Evolutionary conservation across 2,888 invertebrate species (phyloP).

Genomic region (Hedychridium roseum): DNA sequence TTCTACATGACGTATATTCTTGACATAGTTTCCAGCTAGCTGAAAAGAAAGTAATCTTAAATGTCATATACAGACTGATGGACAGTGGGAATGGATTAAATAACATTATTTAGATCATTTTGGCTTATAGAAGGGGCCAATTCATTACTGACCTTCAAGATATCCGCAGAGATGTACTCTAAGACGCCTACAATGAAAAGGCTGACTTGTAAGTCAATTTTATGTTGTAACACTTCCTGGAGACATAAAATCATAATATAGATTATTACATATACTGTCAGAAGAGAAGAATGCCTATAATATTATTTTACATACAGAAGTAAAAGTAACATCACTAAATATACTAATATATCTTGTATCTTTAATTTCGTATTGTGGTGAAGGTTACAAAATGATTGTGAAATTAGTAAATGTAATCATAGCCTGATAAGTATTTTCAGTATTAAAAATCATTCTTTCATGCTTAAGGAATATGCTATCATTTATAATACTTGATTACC

Average conservation of each 20-base stretch:
- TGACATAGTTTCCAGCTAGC: conserved; percentile 96
- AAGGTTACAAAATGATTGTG: too few relatives aligned
- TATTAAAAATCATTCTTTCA: too few relatives aligned
- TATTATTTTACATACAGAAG: too few relatives aligned
- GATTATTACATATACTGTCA: neutral
- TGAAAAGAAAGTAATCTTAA: conserved; percentile 56
- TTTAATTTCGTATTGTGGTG: too few relatives aligned
- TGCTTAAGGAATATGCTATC: too few relatives aligned
- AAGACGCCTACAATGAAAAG: conserved; percentile 91
- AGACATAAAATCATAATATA: conserved; percentile 9
- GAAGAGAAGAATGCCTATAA: too few relatives aligned
- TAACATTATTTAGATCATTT: neutral
- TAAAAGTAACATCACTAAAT: too few relatives aligned
- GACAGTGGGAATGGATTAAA: neutral
- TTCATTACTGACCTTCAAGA: conserved; percentile 79
- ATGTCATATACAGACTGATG: conserved; percentile 6
- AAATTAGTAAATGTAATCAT: too few relatives aligned
- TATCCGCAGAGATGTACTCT: conserved; percentile 95
- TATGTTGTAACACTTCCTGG: conserved; percentile 86
- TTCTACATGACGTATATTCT: conserved; percentile 91
- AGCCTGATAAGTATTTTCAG: too few relatives aligned
- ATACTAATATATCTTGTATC: too few relatives aligned
- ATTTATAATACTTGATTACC: too few relatives aligned
- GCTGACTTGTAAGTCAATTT: conserved; percentile 87
- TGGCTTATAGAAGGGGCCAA: neutral